phyloP scores from a whole-genome alignment of 2,113 vertebrate species.

The Nestor notabilis region DNA sequence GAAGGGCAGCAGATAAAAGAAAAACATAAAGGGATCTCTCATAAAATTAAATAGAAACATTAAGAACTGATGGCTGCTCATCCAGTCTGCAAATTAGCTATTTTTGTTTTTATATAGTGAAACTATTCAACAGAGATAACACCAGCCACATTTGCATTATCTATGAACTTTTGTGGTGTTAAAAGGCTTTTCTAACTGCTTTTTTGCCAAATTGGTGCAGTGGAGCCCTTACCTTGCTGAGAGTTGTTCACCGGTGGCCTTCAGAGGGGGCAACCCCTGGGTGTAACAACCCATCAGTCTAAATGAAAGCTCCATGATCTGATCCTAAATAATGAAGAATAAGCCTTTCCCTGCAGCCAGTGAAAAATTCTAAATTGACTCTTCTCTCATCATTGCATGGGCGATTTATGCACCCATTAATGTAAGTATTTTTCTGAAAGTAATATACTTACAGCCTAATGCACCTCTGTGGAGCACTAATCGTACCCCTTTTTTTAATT shows the following conservation, averaged over 20 bases:
- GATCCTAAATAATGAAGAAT: not conserved
- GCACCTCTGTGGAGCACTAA: constrained; percentile 52
- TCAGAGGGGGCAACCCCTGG: not conserved
- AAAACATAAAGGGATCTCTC: constrained; percentile 56
- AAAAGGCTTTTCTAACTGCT: not conserved
- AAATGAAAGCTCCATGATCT: not conserved
- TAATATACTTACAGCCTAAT: constrained; percentile 46
- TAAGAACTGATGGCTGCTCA: constrained; percentile 58
- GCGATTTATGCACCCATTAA: constrained; percentile 57
- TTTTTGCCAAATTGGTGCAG: not conserved
- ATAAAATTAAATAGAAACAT: constrained; percentile 65
- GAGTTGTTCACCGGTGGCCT: not conserved
- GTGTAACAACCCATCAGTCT: not conserved
- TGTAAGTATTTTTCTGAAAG: constrained; percentile 49
- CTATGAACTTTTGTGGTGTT: not conserved
- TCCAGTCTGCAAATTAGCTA: constrained; percentile 54
- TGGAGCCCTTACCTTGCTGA: not conserved
- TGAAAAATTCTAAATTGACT: constrained; percentile 29
- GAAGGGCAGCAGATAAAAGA: constrained; percentile 6
- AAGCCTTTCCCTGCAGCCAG: not conserved
- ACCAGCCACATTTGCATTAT: not conserved
- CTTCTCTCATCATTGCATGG: constrained; percentile 17
- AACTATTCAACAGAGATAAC: not conserved
- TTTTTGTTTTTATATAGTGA: constrained; percentile 46
- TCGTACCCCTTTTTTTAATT: constrained; percentile 47